Base-by-base conservation (phyloP, 2,888 invertebrate species). In the Drosophila monieri region DNA sequence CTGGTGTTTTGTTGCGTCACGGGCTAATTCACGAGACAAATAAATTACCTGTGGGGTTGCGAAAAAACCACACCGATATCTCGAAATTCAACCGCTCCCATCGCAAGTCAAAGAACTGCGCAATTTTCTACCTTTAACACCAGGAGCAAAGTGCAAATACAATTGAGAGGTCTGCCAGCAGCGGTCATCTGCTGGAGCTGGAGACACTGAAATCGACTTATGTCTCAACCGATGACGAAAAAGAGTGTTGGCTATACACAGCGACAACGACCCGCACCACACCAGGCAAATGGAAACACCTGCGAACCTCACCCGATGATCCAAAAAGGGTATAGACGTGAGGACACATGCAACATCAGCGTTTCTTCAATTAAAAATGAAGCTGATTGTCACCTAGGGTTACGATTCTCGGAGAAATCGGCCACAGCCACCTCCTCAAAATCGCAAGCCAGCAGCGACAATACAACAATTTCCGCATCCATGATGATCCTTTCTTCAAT, bases 71-170 rank as follows among this genome's bases (percentile, higher is more conserved):
- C 78, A 92, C 93, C 44, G 93, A 94, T 90, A 92, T 93, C 37
- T 94, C 94, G 39, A 94, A 93, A 90, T 94, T 93, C 89, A 94
- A 94, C 89, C 93, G 95, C 80, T 95, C 96, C 9, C 95, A 95
- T 90, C 93, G 95, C 77, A 95, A 95, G 91, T 95, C 96, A 15
- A 96, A 95, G 90, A 96, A 97, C 90, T 94, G 95, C 90, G 97
- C 95, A 77, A 96, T 95, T 70, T 97, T 95, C 91, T 97, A 97
- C 92, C 97, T 96, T 91, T 95, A 94, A 90, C 97, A 97, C 91
- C 94, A 94, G 91, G 97, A 97, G 53, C 64, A 64, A 90, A 90
- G 90, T 44, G 51, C 52, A 5, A 89, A 95, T 86, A 89, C 86
- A 56, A 78, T 78, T 32, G 89, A 88, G 77, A 43, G 43, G 15